These are phyloP conservation scores for Aspidiotus rigidus DNA, from an alignment of 2,888 invertebrate species.

Conservation along the genomic window DNA sequence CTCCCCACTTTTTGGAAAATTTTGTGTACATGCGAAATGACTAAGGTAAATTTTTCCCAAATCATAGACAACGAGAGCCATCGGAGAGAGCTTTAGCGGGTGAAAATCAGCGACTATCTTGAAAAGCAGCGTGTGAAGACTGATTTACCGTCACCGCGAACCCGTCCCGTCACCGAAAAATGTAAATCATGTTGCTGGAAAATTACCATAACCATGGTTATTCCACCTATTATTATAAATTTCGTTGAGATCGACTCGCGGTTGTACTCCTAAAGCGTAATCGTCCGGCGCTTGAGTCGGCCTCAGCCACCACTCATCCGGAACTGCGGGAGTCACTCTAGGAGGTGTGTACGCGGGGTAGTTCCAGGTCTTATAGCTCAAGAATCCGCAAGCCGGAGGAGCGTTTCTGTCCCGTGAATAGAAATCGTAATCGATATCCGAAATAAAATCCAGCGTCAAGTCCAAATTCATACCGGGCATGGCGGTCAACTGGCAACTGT, in stretches of 20 bases:
- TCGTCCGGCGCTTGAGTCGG: constrained; percentile 8
- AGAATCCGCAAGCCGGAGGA: constrained; percentile 38
- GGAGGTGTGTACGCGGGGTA: constrained; percentile 24
- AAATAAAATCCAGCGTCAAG: constrained; percentile 52
- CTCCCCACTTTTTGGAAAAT: too few relatives aligned
- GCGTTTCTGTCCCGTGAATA: constrained; percentile 69
- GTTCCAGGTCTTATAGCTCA: constrained; percentile 24
- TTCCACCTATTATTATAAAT: constrained; percentile 26
- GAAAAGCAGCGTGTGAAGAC: too few relatives aligned
- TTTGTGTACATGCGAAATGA: too few relatives aligned
- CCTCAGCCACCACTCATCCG: constrained; percentile 27
- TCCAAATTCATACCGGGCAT: constrained; percentile 62
- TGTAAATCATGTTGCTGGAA: constrained; percentile 13
- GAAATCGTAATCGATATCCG: constrained; percentile 66
- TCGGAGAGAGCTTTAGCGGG: too few relatives aligned
- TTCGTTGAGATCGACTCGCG: constrained; percentile 16
- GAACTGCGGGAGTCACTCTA: constrained; percentile 28
- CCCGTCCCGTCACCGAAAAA: constrained; percentile 14
- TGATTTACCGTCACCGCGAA: constrained; percentile 20
- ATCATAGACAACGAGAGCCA: too few relatives aligned
- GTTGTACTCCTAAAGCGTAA: constrained; percentile 13
- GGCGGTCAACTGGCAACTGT: constrained; percentile 67
- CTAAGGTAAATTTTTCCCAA: too few relatives aligned
- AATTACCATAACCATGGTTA: constrained; percentile 30
- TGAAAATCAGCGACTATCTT: too few relatives aligned